Base-by-base conservation (phyloP, 2,888 invertebrate species). In the Oscheius sp. region DNA sequence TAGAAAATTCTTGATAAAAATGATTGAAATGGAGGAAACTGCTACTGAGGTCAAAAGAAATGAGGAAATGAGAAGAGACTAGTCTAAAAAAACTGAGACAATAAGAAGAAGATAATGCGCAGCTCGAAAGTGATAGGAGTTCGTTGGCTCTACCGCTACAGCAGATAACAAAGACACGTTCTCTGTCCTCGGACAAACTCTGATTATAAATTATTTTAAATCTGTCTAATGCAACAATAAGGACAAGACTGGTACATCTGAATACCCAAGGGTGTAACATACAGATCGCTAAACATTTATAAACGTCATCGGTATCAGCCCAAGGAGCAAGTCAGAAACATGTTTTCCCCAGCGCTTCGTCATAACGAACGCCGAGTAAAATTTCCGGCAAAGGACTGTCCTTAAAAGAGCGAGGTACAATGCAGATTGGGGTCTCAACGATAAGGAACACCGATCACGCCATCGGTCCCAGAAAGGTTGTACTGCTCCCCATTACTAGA, bases 51-150 rank as follows among this genome's bases (percentile, higher is more conserved):
- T 17, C 41, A 41, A 41, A 41, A n/a, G n/a, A 41, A 41, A 41
- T 41, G 4, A 41, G 41, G 12, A 41, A 41, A 3, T 41, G 14
- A 14, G 41, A 20, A 41, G 41, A 41, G 20, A 2, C 3, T 14
- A 41, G 20, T 41, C 20, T 41, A 41, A 8, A 9, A 20, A 28
- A 30, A 44, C n/a, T 20, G 26, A 26, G 44, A 59, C 26, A 59
- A 44, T 6, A 28, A 30, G 44, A 44, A 44, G 41, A 28, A n/a
- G 59, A 59, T 59, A 59, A 44, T 59, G 59, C 44, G 30, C 30
- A 44, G 41, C 59, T 44, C 44, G 28, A 20, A 59, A 41, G 44
- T 59, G 59, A 59, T 59, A 59, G 14, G 59, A 59, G 59, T 59
- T 59, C 59, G 44, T 41, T 59, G 59, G 59, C 44, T 30, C 44